Conservation (phyloP, 2,888 invertebrate species). For the Melieria omissa region DNA sequence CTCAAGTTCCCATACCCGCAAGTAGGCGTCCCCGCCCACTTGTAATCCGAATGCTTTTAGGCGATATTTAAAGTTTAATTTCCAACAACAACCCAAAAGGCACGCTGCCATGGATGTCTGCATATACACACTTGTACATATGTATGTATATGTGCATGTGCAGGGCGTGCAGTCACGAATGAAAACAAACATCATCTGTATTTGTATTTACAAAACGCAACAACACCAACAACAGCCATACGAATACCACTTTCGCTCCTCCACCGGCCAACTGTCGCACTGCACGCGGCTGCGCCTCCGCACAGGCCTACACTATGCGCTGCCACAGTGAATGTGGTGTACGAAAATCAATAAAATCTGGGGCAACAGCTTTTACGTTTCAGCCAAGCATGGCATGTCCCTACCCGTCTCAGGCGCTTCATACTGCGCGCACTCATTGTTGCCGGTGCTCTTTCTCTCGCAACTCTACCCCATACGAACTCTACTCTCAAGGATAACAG, state of each 20-base stretch:
- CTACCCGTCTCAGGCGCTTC: slow-evolving; percentile 3
- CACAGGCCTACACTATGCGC: not conserved
- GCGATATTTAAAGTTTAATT: no score
- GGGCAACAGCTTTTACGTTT: slow-evolving; percentile 56
- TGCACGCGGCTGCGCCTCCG: not conserved
- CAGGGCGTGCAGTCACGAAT: not conserved
- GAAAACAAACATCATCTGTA: slow-evolving; percentile 22
- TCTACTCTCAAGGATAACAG: no score
- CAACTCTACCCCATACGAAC: no score
- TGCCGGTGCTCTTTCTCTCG: not conserved
- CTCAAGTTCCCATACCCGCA: no score
- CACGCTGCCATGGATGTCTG: not conserved
- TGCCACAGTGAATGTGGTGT: slow-evolving; percentile 5
- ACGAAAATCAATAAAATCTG: slow-evolving; percentile 65
- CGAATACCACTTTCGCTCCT: slow-evolving; percentile 45
- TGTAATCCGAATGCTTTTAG: no score
- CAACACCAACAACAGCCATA: slow-evolving; percentile 27
- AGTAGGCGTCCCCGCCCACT: no score
- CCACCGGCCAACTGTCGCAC: slow-evolving; percentile 7
- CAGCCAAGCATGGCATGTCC: not conserved
- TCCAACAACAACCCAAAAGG: not conserved
- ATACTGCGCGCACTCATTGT: not conserved
- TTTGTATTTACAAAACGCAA: slow-evolving; percentile 44
- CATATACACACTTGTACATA: not conserved
- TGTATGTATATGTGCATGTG: slow-evolving; percentile 6